Evolutionary conservation across 1,140 invertebrate genomes (phyloP).

Genomic region (Drosophila ironensis): DNA sequence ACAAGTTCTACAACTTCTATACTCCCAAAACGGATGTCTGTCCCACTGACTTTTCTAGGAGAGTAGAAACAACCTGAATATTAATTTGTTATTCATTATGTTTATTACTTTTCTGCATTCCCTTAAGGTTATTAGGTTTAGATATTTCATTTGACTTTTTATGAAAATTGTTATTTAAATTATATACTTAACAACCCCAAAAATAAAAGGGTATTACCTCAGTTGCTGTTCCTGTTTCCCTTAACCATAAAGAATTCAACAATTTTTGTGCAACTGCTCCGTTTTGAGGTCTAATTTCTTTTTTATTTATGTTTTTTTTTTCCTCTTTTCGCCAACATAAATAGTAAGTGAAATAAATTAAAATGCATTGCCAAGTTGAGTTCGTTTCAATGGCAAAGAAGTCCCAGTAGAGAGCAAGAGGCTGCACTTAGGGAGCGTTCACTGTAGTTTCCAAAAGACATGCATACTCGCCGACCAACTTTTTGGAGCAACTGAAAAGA

Average conservation of each 20-base stretch:
- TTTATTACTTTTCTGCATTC: no score
- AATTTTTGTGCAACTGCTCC: neutral
- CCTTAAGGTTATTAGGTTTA: no score
- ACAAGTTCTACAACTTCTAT: no score
- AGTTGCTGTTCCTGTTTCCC: neutral
- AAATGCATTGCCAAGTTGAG: constrained; percentile 10
- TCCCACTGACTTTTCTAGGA: no score
- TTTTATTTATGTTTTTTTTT: neutral
- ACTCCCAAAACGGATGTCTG: no score
- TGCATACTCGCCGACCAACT: neutral
- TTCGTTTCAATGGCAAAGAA: constrained; percentile 9
- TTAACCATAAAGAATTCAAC: neutral
- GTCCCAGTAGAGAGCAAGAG: neutral
- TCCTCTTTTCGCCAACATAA: neutral
- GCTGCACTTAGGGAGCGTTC: constrained; percentile 2
- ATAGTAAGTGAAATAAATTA: constrained; percentile 24
- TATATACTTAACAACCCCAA: no score
- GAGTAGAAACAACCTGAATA: no score
- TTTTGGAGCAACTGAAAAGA: constrained; percentile 7
- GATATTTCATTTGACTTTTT: no score
- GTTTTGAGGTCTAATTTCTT: neutral
- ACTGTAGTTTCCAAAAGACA: constrained; percentile 1
- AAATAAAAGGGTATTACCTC: neutral
- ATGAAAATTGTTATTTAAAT: no score
- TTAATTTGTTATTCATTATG: no score